A percentile compares a stretch with the other conserved stretches of the same genome.
Evolutionary conservation across 2,888 invertebrate species (phyloP).

Genomic region (Xestobium rufovillosum): DNA sequence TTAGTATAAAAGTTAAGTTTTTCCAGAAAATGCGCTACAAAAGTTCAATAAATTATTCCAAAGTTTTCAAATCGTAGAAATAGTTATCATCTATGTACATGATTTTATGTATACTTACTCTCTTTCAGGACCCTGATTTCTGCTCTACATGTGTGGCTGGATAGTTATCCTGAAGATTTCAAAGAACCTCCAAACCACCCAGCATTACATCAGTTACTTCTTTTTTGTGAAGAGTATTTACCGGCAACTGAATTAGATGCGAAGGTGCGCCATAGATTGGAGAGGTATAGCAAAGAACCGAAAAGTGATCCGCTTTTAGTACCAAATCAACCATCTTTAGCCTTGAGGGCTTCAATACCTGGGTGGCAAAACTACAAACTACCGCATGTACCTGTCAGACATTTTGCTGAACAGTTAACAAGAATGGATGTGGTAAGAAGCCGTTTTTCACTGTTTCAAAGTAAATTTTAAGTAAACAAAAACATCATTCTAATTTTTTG

Average conservation of each 20-base stretch:
- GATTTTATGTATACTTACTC: too few species aligned
- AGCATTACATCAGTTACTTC: constrained; percentile 72
- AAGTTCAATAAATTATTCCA: too few species aligned
- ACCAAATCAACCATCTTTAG: constrained; percentile 43
- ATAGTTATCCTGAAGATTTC: constrained; percentile 95
- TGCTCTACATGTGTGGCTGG: constrained; percentile 93
- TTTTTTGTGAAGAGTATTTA: constrained; percentile 75
- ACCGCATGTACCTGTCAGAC: constrained; percentile 78
- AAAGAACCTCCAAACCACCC: constrained; percentile 71
- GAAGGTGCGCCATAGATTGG: constrained; percentile 69
- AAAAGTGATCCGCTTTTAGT: constrained; percentile 45
- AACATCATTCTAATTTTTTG: too few species aligned
- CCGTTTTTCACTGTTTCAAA: neutral
- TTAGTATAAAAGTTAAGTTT: too few species aligned
- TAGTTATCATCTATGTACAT: too few species aligned
- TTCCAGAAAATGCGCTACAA: too few species aligned
- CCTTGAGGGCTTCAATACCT: constrained; percentile 37
- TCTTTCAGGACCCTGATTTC: constrained; percentile 71
- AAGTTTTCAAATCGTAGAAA: too few species aligned
- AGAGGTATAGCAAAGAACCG: constrained; percentile 54
- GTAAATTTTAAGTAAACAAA: too few species aligned
- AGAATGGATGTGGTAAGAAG: constrained; percentile 84
- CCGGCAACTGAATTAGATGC: constrained; percentile 80
- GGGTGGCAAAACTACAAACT: constrained; percentile 58
- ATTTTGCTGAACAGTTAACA: constrained; percentile 96